Evolutionary conservation across 2,888 invertebrate genomes (phyloP).

Genomic region (Sepioteuthis lessoniana): DNA sequence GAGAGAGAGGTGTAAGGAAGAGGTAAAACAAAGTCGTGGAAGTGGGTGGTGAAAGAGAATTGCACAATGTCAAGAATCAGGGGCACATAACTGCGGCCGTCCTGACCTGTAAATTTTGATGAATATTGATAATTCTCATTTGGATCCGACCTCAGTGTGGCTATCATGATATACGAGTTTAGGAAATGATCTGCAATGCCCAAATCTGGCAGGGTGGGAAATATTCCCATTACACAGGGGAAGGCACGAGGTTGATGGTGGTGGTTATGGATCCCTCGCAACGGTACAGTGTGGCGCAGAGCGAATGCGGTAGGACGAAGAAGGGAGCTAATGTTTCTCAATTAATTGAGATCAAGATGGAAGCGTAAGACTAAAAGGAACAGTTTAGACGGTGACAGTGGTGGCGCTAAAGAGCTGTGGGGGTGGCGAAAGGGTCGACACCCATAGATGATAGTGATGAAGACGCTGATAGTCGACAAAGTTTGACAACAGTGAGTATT

Average conservation of each 20-base stretch:
- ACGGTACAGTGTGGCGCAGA: not conserved
- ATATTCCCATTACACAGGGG: not conserved
- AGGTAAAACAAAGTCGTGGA: too few relatives aligned
- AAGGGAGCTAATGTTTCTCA: slow-evolving; percentile 4
- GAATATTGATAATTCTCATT: slow-evolving; percentile 21
- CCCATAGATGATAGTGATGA: not conserved
- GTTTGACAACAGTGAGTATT: not conserved
- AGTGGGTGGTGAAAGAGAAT: too few relatives aligned
- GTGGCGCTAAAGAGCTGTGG: slow-evolving; percentile 16
- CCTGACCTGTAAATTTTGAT: slow-evolving; percentile 8
- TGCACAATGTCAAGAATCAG: not conserved
- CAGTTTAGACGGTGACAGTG: not conserved
- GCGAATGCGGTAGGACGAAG: not conserved
- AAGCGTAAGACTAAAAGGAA: not conserved
- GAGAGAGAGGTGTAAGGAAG: too few relatives aligned
- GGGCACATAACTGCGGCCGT: slow-evolving; percentile 8
- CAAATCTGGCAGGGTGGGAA: not conserved
- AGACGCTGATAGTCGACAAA: not conserved
- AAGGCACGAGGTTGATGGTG: not conserved
- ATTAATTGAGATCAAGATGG: slow-evolving; percentile 33
- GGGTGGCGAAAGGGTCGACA: not conserved
- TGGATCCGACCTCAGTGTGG: not conserved
- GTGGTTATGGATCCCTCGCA: not conserved
- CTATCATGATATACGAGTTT: slow-evolving; percentile 33
- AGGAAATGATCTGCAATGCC: not conserved